Percentiles rank a stretch among this genome's conserved stretches.
Evolutionary conservation across 2,797 vertebrate species (phyloP).

Genomic region (Ammospiza maritima): DNA sequence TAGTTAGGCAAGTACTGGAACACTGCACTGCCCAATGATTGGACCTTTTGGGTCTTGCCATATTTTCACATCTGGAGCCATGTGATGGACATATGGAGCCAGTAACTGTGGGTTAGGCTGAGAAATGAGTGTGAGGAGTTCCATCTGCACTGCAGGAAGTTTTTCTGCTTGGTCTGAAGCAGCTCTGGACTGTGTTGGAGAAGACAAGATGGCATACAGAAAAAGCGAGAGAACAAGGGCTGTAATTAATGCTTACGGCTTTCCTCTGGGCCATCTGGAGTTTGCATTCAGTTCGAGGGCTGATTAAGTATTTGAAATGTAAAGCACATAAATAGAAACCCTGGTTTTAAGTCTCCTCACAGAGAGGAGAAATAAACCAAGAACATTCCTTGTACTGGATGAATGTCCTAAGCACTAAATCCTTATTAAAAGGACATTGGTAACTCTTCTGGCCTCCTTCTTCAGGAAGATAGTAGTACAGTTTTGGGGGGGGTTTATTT

Average conservation of each 20-base stretch:
- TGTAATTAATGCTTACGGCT: neutral
- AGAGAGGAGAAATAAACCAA: neutral
- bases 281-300: neutral
- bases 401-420: neutral
- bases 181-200: neutral
- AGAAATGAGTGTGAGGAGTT: neutral
- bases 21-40: fast-evolving
- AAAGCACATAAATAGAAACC: constrained; percentile 26
- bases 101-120: neutral
- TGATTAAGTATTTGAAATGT: constrained; percentile 38
- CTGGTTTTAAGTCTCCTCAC: constrained; percentile 4
- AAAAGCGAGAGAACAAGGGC: neutral
- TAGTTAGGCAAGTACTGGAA: neutral
- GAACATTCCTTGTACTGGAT: neutral
- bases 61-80: neutral
- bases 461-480: neutral
- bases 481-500: neutral
- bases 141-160: neutral
- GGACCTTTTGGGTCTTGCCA: neutral
- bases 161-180: neutral
- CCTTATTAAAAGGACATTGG: neutral
- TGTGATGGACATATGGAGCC: neutral
- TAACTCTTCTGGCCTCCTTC: neutral
- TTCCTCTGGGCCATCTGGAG: constrained; percentile 27
- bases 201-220: neutral